phyloP scores from a whole-genome alignment of 2,888 invertebrate species.

The Parnassius glacialis region DNA sequence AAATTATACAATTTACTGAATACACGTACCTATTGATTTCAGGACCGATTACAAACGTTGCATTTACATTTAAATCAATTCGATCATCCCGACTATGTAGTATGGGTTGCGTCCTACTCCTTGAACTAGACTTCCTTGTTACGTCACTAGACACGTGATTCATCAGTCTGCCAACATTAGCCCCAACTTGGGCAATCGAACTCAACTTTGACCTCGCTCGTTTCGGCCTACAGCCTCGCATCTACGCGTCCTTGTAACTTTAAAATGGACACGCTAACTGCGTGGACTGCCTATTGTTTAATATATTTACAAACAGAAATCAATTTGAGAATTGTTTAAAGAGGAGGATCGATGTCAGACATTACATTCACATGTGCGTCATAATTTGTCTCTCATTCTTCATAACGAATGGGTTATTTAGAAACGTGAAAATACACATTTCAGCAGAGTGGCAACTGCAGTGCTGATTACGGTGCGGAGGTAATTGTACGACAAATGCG shows the following conservation, averaged over 20 bases:
- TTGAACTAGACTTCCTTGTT: conserved; percentile 76
- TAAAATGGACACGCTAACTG: conserved; percentile 37
- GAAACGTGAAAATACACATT: too few relatives aligned
- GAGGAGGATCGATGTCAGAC: too few relatives aligned
- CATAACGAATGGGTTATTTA: too few relatives aligned
- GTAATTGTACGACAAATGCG: conserved; percentile 44
- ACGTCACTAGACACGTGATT: conserved; percentile 69
- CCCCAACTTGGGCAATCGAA: conserved; percentile 46
- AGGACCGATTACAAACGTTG: conserved; percentile 39
- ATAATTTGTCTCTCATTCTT: too few relatives aligned
- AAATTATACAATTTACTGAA: too few relatives aligned
- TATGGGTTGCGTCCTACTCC: conserved; percentile 64
- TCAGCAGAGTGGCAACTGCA: neutral
- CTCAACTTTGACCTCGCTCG: conserved; percentile 55
- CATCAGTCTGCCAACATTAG: conserved; percentile 55
- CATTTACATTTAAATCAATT: conserved; percentile 42
- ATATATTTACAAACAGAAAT: neutral
- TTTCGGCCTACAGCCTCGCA: conserved; percentile 33
- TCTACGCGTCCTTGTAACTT: conserved; percentile 48
- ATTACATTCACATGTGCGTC: too few relatives aligned
- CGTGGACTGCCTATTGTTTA: neutral
- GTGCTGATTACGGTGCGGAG: conserved; percentile 33
- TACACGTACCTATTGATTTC: too few relatives aligned
- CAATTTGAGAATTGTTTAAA: neutral
- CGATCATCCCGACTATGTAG: conserved; percentile 51